Base-by-base conservation (phyloP, 2,888 invertebrate genomes). In the Sarcophaga rosellei region DNA sequence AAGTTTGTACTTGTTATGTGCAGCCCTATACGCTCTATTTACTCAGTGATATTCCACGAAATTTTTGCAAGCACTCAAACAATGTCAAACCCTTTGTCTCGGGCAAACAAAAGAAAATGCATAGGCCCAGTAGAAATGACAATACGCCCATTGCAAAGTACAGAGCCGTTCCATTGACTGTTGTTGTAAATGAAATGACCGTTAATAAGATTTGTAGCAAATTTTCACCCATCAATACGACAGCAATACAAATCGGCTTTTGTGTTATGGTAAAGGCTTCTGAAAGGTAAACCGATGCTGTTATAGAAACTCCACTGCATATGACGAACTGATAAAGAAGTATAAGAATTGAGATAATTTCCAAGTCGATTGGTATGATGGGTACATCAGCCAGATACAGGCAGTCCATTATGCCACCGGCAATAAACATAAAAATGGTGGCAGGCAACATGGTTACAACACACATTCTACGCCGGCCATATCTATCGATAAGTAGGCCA, bases 231-330 rank as follows among this genome's bases (percentile, higher is more conserved):
- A 90, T 88, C 45, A 92, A 86, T 15, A 92, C 83, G 4, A 83
- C 84, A 17, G 92, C 89, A 69, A 93, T 85, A 45, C 91, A 92
- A 4, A 77, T 81, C 0, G 91, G 88, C 84, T 92, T 92, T 72
- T 90, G 89, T 2, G 90, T 86, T 44, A 90, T 79, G 2, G 90
- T 90, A 44, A 92, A 92, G 1, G 93, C 93, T 75, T 92, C 93
- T 3, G 91, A 89, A 4, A 92, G 88, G 62, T 93, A 92, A 25
- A 92, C 89, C 11, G 90, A 87, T 0, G 92, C 90, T 10, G 90
- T 90, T 15, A 91, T 89, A 0, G 91, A 91, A 72, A 93, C 90
- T 20, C 92, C 93, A 3, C 86, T 88, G 1, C 91, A 89, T 17
- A 90, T 90, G n/a, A 92, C 86, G 0, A 90, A 84, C 87, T 91